phyloP scores from a whole-genome alignment of 2,113 vertebrate species.

The Chaetodon auriga region DNA sequence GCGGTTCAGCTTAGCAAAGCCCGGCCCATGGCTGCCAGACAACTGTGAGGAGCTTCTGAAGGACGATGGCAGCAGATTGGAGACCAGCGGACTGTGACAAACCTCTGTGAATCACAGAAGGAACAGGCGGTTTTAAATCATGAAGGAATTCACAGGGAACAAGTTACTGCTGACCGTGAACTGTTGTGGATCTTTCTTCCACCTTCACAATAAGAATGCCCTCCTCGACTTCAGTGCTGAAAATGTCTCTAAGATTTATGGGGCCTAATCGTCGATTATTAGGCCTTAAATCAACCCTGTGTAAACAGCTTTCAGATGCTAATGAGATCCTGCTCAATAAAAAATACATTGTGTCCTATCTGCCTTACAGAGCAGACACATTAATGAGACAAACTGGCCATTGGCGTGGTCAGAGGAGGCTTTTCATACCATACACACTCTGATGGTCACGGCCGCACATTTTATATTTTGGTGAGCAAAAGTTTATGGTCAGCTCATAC shows the following conservation, averaged over 20 bases:
- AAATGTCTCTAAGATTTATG: not conserved
- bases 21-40: constrained; percentile 85
- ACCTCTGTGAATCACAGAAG: constrained; percentile 82
- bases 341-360: not conserved
- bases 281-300: not conserved
- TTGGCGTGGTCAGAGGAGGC: not conserved
- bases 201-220: not conserved
- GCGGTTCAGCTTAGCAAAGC: constrained; percentile 92
- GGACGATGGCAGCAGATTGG: constrained; percentile 85
- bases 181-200: not conserved
- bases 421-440: not conserved
- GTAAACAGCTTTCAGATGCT: not conserved
- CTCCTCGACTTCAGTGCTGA: not conserved
- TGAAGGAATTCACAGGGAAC: not conserved
- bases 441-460: not conserved
- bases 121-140: not conserved
- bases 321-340: not conserved
- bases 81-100: constrained; percentile 90
- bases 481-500: not conserved
- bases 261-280: not conserved
- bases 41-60: constrained; percentile 94
- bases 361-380: not conserved
- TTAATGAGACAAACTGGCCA: constrained; percentile 21
- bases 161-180: not conserved
- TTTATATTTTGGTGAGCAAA: too few relatives aligned